These are phyloP conservation scores for Cynopterus sphinx DNA, from an alignment of 2,797 vertebrate genomes.

Conservation along the genomic window DNA sequence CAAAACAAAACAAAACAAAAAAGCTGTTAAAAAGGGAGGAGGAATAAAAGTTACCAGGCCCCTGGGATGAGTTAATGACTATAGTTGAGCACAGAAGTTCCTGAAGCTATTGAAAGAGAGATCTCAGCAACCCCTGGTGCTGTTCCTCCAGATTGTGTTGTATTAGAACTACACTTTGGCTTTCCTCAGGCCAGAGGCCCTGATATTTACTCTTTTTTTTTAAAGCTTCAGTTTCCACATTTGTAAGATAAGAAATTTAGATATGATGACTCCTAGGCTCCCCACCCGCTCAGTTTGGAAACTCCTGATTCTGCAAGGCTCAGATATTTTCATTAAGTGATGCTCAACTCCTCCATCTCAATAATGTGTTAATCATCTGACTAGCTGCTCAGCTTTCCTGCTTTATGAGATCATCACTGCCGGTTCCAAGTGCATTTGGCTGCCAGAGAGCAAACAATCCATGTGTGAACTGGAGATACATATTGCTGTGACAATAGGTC, in stretches of 20 bases:
- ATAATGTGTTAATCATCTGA: conserved; percentile 62
- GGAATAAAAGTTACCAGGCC: neutral
- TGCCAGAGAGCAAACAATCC: conserved; percentile 65
- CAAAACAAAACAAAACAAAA: too few relatives aligned
- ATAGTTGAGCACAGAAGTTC: neutral
- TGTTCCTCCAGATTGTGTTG: neutral
- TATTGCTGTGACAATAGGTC: conserved; percentile 9
- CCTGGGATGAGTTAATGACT: neutral
- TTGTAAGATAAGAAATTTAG: conserved; percentile 3
- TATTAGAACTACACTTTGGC: neutral
- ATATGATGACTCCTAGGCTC: neutral
- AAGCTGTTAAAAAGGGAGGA: neutral
- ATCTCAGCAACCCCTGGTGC: neutral
- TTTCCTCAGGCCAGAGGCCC: neutral
- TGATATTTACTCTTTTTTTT: neutral
- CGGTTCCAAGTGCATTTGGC: conserved; percentile 56
- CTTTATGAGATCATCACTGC: conserved; percentile 63
- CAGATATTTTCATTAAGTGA: conserved; percentile 46
- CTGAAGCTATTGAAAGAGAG: neutral
- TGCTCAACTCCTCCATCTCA: neutral
- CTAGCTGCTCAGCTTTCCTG: conserved; percentile 64
- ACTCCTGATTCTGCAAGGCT: neutral
- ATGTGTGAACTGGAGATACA: conserved; percentile 11
- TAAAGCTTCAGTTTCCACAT: neutral
- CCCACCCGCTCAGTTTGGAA: neutral